A percentile compares a stretch with the other conserved stretches of the same genome.
phyloP scores from a whole-genome alignment of 2,797 vertebrate genomes.

The Ptychobarbus kaznakovi region DNA sequence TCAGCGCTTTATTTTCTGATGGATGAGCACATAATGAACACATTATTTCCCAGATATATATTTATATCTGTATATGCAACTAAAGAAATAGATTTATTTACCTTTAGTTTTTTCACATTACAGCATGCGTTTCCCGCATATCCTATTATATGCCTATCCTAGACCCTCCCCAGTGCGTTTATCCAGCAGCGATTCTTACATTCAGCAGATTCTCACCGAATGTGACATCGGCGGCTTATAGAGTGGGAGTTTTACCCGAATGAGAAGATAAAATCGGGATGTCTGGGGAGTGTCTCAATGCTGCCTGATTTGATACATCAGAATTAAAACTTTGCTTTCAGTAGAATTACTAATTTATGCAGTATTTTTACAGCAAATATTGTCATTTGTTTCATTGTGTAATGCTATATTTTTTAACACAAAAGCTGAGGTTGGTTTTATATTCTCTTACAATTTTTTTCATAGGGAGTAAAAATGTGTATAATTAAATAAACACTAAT shows the following conservation, averaged over 20 bases:
- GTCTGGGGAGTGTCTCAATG: not conserved
- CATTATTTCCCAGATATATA: not conserved
- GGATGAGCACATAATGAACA: not conserved
- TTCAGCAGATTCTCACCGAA: no score
- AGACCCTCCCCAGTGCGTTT: no score
- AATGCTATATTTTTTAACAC: not conserved
- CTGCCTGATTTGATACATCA: constrained; percentile 2
- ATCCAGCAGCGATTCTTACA: no score
- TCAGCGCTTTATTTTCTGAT: not conserved
- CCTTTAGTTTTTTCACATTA: not conserved
- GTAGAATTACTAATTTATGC: not conserved
- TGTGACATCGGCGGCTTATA: no score
- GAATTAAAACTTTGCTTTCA: not conserved
- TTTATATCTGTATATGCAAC: not conserved
- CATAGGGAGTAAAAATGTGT: not conserved
- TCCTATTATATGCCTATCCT: no score
- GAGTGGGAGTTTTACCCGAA: no score
- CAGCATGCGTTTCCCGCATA: not conserved
- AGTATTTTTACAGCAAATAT: not conserved
- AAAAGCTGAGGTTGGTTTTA: not conserved
- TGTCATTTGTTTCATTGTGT: not conserved
- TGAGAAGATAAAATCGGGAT: not conserved
- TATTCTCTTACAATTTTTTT: not conserved
- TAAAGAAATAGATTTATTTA: not conserved
- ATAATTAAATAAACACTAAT: not conserved